Base-by-base conservation (phyloP, 2,113 vertebrate species). In the Catharus fuscescens region DNA sequence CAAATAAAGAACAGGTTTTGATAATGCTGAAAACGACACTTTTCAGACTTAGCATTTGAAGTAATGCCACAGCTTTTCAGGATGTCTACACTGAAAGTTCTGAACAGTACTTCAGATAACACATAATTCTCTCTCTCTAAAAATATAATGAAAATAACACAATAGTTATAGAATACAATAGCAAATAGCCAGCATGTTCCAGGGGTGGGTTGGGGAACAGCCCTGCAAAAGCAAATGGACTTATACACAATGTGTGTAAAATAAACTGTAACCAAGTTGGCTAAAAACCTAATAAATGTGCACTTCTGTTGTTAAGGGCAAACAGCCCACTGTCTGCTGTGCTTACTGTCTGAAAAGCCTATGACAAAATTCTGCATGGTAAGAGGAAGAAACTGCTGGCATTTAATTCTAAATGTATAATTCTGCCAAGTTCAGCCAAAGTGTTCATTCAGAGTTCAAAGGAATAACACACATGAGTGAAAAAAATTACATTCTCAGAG, bases 401-500 rank as follows among this genome's bases (percentile, higher is more conserved):
- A 48, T 88, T 93, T 90, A 92, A 93, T 86, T 94, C 92, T 83
- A 86, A 86, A 92, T 86, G 64, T 69, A 96, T 38, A 78, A 86
- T 93, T 92, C 93, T 93, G 93, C 72, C 90, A 90, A 93, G 90
- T 94, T 88, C 91, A 97, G 92, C 88, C 85, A 96, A 97, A 96
- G 90, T 80, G 54, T 73, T 93, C 67, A 90, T 86, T 91, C 93
- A 92, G 71, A 96, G 81, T 94, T 97, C 96, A 97, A 96, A 97
- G 85, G 91, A 97, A 95, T 96, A 96, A 95, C 81, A 96, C 95
- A 94, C 53, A 93, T 88, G 53, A 96, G 81, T 91, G 91, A 91
- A 95, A 97, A 95, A 96, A 95, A 90, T 74, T 79, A 93, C 89
- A 84, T 93, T 94, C 95, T 90, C 96, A 95, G 95, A 94, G 95